Base-by-base conservation (phyloP, 30 jellyfish, hydroid and myxozoan genomes). In the Turritopsis rubra region DNA sequence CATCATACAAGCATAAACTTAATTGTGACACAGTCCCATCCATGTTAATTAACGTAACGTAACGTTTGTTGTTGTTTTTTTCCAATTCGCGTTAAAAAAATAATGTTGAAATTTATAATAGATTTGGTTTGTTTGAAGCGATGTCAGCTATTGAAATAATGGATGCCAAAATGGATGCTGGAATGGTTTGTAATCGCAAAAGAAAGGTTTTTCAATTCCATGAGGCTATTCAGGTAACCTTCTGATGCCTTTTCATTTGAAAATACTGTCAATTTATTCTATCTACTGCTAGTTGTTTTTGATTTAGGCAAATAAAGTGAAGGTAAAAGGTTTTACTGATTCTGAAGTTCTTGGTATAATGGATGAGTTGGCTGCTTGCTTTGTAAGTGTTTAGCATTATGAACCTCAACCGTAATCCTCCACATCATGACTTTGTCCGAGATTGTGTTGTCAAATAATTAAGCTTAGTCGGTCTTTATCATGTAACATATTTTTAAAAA, bases 91-190 rank as follows among this genome's bases (percentile, higher is more conserved):
- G n/a, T 23, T 75, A 19, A n/a, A n/a, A n/a, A n/a, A n/a, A n/a
- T n/a, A n/a, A n/a, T n/a, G n/a, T n/a, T n/a, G n/a, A n/a, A n/a
- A 0, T 77, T 30, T 25, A 28, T 80, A 23, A 17, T 26, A 80
- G 90, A 21, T 91, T 91, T 84, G 96, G 97, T 76, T 86, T 91
- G 53, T 91, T 91, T 80, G 97, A 91, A 75, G 97, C 97, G 0
- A 91, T 91, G 97, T 91, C 97, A 23, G 97, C 97, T 54, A 91
- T 91, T 52, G 97, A 91, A 71, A 87, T 91, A 21, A 91, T 91
- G 97, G 97, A 91, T 75, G 96, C 97, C 20, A 91, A 91, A 74
- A 91, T 91, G 97, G 97, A 91, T 70, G 97, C 97, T 27, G 97
- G 97, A 52, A 87, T 91, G 92, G 84, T 87, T 18, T 91, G 96